Conservation (phyloP, 2,888 invertebrate genomes). For the Xestia c-nigrum region DNA sequence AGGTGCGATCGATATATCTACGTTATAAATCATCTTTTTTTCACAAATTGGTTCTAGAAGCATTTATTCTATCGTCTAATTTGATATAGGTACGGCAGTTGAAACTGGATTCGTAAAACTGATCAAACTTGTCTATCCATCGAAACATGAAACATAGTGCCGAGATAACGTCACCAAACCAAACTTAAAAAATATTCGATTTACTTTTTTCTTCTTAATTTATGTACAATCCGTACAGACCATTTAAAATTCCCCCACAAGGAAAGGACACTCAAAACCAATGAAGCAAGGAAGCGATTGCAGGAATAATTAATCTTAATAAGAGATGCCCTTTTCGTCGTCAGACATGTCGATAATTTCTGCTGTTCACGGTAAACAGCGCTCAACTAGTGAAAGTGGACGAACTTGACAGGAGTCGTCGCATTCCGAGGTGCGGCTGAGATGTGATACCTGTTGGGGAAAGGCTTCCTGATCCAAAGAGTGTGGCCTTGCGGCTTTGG, state of each 20-base stretch:
- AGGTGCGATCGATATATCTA: background rate
- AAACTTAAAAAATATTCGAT: background rate
- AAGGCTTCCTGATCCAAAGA: constrained; percentile 29
- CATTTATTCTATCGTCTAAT: background rate
- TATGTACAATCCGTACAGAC: background rate
- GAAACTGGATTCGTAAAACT: background rate
- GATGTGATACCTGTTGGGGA: constrained; percentile 35
- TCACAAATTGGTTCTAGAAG: background rate
- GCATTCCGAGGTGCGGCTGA: constrained; percentile 29
- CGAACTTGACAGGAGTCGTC: constrained; percentile 49
- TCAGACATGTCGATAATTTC: constrained; percentile 48
- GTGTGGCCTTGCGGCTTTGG: constrained; percentile 17
- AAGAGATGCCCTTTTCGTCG: constrained; percentile 56
- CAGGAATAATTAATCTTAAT: constrained; percentile 39
- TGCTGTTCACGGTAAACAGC: constrained; percentile 47
- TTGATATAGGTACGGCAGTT: background rate
- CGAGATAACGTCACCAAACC: background rate
- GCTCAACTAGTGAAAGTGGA: constrained; percentile 60
- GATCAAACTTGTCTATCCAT: constrained; percentile 2
- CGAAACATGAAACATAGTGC: background rate
- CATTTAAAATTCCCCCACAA: constrained; percentile 1
- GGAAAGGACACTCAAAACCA: constrained; percentile 24
- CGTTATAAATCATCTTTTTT: background rate
- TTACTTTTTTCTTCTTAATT: background rate
- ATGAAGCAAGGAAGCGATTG: constrained; percentile 42